Conservation (phyloP, 2,113 vertebrate genomes). For the Miniopterus natalensis region DNA sequence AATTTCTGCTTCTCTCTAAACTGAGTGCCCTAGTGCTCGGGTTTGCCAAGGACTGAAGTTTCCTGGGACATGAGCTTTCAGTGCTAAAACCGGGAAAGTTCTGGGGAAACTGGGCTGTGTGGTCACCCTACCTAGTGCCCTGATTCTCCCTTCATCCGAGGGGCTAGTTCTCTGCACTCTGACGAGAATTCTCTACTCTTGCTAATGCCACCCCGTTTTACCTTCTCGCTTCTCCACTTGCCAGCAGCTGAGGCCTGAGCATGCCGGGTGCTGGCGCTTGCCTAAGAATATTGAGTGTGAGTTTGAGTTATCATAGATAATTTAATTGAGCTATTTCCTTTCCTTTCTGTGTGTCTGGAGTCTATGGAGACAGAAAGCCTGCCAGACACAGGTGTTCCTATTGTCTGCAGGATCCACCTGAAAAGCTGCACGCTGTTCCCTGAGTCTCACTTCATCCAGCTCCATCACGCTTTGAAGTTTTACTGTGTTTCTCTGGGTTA, state of each 20-base stretch:
- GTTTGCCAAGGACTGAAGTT: not conserved
- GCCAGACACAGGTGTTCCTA: not conserved
- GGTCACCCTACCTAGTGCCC: too few species aligned
- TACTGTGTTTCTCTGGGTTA: constrained; percentile 3
- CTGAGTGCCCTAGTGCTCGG: not conserved
- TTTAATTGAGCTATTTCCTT: not conserved
- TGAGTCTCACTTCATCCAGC: not conserved
- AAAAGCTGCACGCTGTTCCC: not conserved
- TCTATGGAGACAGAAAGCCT: not conserved
- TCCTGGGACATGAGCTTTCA: not conserved
- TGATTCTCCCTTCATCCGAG: not conserved
- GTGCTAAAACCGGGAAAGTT: not conserved
- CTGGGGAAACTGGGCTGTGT: fast-evolving
- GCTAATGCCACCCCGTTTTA: not conserved
- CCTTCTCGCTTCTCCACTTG: not conserved
- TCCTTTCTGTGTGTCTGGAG: not conserved
- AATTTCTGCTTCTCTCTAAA: not conserved
- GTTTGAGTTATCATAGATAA: not conserved
- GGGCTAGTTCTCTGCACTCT: not conserved
- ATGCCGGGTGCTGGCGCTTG: not conserved
- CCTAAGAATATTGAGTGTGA: not conserved
- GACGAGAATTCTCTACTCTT: not conserved
- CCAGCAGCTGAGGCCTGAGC: not conserved
- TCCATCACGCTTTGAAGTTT: not conserved
- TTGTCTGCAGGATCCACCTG: not conserved